Evolutionary conservation across 2,888 invertebrate species (phyloP).

Genomic region (Acronicta psi): DNA sequence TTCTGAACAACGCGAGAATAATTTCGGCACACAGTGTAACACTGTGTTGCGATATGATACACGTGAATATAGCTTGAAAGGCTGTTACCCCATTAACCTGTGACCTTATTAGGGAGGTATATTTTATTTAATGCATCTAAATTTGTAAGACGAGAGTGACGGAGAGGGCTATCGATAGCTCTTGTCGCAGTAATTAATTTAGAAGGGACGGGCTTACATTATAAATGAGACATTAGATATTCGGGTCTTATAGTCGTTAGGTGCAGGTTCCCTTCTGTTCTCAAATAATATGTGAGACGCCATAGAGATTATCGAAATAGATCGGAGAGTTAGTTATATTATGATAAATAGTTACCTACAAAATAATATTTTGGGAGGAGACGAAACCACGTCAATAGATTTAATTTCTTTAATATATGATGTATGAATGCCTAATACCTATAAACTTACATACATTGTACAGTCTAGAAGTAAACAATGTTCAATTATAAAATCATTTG

Average conservation of each 20-base stretch:
- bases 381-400: too few species aligned
- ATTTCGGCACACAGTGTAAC: slow-evolving; percentile 22
- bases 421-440: too few species aligned
- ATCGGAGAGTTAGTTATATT: slow-evolving; percentile 12
- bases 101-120: slow-evolving; percentile 68
- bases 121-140: slow-evolving; percentile 59
- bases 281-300: slow-evolving; percentile 45
- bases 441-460: too few species aligned
- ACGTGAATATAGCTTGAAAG: slow-evolving; percentile 46
- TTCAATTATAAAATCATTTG: too few species aligned
- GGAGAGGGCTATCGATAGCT: slow-evolving; percentile 57
- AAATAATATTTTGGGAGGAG: too few species aligned
- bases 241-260: slow-evolving; percentile 27
- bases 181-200: slow-evolving; percentile 62
- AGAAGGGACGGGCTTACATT: slow-evolving; percentile 50
- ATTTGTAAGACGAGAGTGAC: slow-evolving; percentile 57
- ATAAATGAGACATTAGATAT: slow-evolving; percentile 52
- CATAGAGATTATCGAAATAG: slow-evolving; percentile 38
- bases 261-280: slow-evolving; percentile 37
- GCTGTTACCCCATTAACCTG: slow-evolving; percentile 70
- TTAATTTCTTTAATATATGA: too few species aligned
- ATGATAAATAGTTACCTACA: too few species aligned
- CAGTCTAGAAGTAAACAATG: too few species aligned
- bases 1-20: slow-evolving; percentile 10
- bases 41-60: slow-evolving; percentile 9